Percentiles rank a stretch among this genome's conserved stretches.
These are phyloP conservation scores for Lepidurus arcticus DNA, from an alignment of 1,140 invertebrate species.

Conservation along the genomic window DNA sequence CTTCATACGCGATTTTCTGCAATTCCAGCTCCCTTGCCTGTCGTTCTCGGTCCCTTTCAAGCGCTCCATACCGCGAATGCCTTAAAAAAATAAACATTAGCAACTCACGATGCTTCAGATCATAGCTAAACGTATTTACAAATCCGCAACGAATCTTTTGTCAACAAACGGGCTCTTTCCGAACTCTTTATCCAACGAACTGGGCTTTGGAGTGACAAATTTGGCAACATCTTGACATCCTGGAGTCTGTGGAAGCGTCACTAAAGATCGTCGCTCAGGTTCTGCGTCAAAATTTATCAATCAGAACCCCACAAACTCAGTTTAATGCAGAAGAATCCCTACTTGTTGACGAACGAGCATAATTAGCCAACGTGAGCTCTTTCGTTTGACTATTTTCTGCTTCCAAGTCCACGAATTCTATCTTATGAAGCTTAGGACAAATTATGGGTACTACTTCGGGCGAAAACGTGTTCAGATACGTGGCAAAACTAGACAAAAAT, in stretches of 20 bases:
- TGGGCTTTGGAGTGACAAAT: not conserved
- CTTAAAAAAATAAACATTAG: not conserved
- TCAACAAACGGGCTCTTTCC: not conserved
- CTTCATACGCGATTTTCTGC: not conserved
- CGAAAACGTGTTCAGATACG: not conserved
- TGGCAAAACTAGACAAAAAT: not conserved
- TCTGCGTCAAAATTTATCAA: not conserved
- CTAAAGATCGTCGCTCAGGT: not conserved
- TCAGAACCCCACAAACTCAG: not conserved
- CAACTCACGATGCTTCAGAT: not conserved
- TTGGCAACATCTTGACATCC: not conserved
- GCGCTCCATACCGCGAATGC: conserved; percentile 2
- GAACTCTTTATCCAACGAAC: not conserved
- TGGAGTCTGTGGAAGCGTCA: not conserved
- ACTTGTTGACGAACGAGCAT: not conserved
- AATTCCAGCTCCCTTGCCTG: not conserved
- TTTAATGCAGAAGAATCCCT: not conserved
- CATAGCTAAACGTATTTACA: not conserved
- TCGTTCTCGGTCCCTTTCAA: not conserved
- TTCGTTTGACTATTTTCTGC: not conserved
- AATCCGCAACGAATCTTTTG: not conserved
- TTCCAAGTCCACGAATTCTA: not conserved
- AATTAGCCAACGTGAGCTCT: not conserved
- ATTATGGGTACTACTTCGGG: not conserved
- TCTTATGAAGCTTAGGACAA: not conserved